A percentile compares a stretch with the other conserved stretches of the same genome.
Conservation (phyloP, 1,140 invertebrate species). For the Bombyx mandarina region DNA sequence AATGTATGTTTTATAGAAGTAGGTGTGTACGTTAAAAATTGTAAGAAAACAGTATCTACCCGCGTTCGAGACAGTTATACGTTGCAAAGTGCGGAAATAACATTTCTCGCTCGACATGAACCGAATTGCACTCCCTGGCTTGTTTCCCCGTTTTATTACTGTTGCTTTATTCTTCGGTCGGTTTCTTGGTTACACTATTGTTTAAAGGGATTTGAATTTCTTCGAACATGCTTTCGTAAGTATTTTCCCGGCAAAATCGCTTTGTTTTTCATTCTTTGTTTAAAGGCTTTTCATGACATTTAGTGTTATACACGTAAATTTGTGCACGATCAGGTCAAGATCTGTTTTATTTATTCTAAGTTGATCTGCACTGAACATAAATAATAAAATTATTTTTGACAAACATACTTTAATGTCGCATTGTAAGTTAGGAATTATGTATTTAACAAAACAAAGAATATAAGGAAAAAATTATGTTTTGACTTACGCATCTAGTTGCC, state of each 20-base stretch:
- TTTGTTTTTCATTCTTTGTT: too few species aligned
- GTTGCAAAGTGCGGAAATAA: conserved; percentile 21
- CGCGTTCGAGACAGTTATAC: conserved; percentile 22
- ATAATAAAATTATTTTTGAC: too few species aligned
- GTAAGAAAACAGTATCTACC: background rate
- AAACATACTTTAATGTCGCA: too few species aligned
- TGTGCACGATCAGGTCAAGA: too few species aligned
- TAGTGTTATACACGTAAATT: too few species aligned
- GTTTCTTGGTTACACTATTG: conserved; percentile 14
- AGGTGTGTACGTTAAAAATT: background rate
- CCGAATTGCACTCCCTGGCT: conserved; percentile 19
- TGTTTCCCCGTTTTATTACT: conserved; percentile 20
- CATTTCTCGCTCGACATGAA: conserved; percentile 20
- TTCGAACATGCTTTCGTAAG: background rate
- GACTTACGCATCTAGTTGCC: too few species aligned
- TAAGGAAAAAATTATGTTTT: too few species aligned
- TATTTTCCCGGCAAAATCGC: background rate
- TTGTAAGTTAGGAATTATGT: too few species aligned
- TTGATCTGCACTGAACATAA: too few species aligned
- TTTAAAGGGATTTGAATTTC: conserved; percentile 13
- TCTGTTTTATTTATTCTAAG: too few species aligned
- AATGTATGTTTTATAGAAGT: background rate
- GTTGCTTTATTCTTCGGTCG: conserved; percentile 14
- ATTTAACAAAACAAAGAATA: too few species aligned
- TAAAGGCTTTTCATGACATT: too few species aligned